phyloP scores from a whole-genome alignment of 2,797 vertebrate species.

The Trachurus trachurus region DNA sequence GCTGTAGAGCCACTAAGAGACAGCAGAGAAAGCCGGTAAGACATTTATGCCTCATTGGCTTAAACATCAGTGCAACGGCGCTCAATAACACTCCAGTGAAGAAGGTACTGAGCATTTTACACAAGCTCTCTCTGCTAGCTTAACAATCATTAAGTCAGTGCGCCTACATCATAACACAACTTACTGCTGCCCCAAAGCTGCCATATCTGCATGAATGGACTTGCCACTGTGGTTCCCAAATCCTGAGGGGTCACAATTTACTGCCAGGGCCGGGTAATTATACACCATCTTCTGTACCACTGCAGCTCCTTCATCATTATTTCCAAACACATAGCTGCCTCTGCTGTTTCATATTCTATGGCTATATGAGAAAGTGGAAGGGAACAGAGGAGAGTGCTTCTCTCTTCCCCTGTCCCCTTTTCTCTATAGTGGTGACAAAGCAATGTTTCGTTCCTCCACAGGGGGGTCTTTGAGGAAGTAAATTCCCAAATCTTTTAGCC shows the following conservation, averaged over 20 bases:
- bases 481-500: constrained; percentile 45
- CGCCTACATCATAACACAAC: constrained; percentile 59
- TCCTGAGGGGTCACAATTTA: constrained; percentile 74
- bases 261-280: constrained; percentile 77
- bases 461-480: constrained; percentile 57
- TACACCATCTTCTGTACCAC: constrained; percentile 63
- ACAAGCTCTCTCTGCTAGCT: constrained; percentile 53
- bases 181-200: constrained; percentile 67
- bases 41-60: constrained; percentile 71
- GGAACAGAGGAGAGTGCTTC: constrained; percentile 31
- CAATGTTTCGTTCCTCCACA: constrained; percentile 60
- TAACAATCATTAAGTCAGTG: constrained; percentile 64
- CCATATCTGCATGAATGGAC: constrained; percentile 62
- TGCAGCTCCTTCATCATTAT: constrained; percentile 73
- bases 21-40: constrained; percentile 40
- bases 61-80: constrained; percentile 52
- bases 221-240: constrained; percentile 56
- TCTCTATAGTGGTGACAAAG: constrained; percentile 47
- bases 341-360: constrained; percentile 64
- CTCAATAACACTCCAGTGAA: constrained; percentile 57
- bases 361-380: constrained; percentile 67
- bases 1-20: constrained; percentile 49
- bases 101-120: constrained; percentile 49
- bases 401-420: constrained; percentile 11
- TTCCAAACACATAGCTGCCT: constrained; percentile 70